These are phyloP conservation scores for Synergus gifuensis DNA, from an alignment of 2,888 invertebrate genomes.

Conservation along the genomic window DNA sequence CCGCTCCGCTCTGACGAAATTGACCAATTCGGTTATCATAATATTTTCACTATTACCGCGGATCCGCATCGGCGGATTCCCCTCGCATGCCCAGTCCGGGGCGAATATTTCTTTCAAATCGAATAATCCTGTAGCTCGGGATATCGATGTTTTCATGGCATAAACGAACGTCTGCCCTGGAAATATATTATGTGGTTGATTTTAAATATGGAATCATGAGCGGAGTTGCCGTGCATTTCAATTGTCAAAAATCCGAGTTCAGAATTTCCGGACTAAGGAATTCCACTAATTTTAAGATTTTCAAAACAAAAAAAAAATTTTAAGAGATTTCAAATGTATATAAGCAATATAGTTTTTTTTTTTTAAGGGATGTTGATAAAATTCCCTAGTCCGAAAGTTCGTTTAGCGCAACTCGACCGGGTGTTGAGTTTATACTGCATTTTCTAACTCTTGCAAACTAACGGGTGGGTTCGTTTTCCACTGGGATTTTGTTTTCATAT, in stretches of 20 bases:
- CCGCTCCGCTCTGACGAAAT: conserved; percentile 58
- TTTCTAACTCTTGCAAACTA: neutral
- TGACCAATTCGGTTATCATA: conserved; percentile 76
- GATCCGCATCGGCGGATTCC: conserved; percentile 53
- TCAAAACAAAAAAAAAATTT: no score
- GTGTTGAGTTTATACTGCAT: neutral
- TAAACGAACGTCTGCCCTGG: neutral
- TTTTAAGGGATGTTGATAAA: no score
- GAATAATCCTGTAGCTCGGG: conserved; percentile 63
- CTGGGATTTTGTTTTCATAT: neutral
- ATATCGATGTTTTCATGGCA: conserved; percentile 27
- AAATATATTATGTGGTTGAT: neutral
- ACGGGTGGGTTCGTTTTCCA: neutral
- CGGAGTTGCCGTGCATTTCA: no score
- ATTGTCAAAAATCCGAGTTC: no score
- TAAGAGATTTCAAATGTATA: no score
- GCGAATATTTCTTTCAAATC: conserved; percentile 56
- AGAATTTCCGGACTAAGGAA: no score
- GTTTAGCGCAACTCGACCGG: neutral
- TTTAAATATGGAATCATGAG: no score
- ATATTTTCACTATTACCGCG: conserved; percentile 73
- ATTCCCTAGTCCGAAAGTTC: no score
- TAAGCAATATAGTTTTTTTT: no score
- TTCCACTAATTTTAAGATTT: no score
- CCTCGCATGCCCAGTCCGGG: conserved; percentile 54